A percentile compares a stretch with the other conserved stretches of the same genome.
Evolutionary conservation across 1,140 invertebrate species (phyloP).

Genomic region (Papilio machaon): DNA sequence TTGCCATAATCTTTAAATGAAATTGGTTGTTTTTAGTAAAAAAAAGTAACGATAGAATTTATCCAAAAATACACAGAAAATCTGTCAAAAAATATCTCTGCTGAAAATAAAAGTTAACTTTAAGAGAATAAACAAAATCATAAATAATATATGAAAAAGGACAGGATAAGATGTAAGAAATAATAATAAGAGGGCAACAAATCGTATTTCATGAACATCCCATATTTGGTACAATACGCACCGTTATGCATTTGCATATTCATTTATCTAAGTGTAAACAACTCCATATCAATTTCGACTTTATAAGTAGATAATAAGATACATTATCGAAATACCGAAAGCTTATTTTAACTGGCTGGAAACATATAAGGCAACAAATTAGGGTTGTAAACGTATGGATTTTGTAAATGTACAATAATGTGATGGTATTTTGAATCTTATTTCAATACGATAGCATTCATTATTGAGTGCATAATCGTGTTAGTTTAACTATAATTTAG

Average conservation of each 20-base stretch:
- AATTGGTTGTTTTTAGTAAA: too few relatives aligned
- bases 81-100: too few relatives aligned
- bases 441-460: constrained; percentile 31
- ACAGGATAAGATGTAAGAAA: constrained; percentile 22
- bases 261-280: constrained; percentile 36
- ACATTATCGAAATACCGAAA: constrained; percentile 25
- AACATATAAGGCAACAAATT: constrained; percentile 56
- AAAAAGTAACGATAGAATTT: too few relatives aligned
- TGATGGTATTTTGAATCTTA: constrained; percentile 32
- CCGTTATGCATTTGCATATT: constrained; percentile 61
- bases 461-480: constrained; percentile 20
- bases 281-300: constrained; percentile 48
- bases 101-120: neutral
- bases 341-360: neutral
- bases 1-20: too few relatives aligned
- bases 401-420: constrained; percentile 35
- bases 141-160: neutral
- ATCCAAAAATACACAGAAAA: too few relatives aligned
- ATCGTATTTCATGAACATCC: constrained; percentile 63
- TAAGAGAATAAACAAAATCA: neutral
- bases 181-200: constrained; percentile 60
- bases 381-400: constrained; percentile 43
- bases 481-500: constrained; percentile 24
- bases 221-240: constrained; percentile 60
- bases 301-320: constrained; percentile 37